Base-by-base conservation (phyloP, 2,113 vertebrate species). In the Terrapene triunguis region DNA sequence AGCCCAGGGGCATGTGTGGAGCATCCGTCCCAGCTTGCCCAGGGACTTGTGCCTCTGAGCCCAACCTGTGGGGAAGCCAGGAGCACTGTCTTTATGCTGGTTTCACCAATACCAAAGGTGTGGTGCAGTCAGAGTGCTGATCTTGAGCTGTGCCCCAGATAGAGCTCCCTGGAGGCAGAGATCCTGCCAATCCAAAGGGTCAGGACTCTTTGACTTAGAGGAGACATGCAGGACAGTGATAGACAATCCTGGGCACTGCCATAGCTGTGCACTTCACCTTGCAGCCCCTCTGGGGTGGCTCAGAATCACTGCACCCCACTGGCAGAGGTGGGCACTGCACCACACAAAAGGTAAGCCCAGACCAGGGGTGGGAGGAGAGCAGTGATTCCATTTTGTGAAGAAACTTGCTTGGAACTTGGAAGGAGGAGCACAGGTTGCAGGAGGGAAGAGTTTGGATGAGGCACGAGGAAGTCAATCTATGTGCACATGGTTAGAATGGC, bases 41-140 rank as follows among this genome's bases (percentile, higher is more conserved):
- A 72, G 51, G 5, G 22, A 12, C 27, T 89, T 89, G 62, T 79
- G 19, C 35, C 42, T 3, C 54, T 24, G 44, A 16, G n/a, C 17
- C 59, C 5, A 1, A 54, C 82, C 38, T 38, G 72, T 42, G 38
- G 6, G 72, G n/a, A 42, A 25, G 42, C 74, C 42, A 76, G 17
- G 62, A 47, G 51, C 38, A 11, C 50, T 92, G 80, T 38, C 38
- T 87, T 25, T 10, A 1, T 6, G 21, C 42, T 80, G 54, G 38
- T 19, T 0, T 0, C 17, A 62, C 27, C 27, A 79, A 42, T 59
- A 35, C 8, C 59, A 44, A 0, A 1, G 0, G 0, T 10, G 11
- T 0, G 1, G 14, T 6, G 2, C 47, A 32, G 44, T n/a, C 32
- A 8, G 14, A 44, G 24, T 47, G 50, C 11, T 48, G 54, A 42